phyloP scores from a whole-genome alignment of 2,113 vertebrate species.

The Crotalus horridus region DNA sequence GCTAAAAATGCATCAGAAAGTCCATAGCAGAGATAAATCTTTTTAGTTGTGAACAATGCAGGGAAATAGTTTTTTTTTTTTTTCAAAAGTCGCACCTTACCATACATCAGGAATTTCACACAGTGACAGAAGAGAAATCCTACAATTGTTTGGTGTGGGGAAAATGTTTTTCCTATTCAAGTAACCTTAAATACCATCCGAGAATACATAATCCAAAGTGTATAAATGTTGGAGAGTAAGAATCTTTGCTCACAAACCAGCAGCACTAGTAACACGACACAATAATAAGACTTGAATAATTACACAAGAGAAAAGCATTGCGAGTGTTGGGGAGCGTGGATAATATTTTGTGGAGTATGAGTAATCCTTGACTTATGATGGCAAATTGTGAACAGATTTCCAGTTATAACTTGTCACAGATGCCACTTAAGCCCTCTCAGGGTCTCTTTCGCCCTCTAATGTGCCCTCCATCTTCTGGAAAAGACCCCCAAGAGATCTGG shows the following conservation, averaged over 20 bases:
- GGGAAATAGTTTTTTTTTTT: background rate
- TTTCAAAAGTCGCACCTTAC: background rate
- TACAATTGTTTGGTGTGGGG: background rate
- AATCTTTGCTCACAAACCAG: background rate
- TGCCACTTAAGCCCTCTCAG: too few species aligned
- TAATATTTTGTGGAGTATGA: too few species aligned
- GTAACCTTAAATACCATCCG: background rate
- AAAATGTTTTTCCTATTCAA: background rate
- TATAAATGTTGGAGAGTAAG: background rate
- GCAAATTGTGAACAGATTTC: too few species aligned
- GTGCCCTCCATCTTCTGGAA: too few species aligned
- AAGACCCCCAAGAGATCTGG: too few species aligned
- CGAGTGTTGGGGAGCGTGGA: too few species aligned
- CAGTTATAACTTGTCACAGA: too few species aligned
- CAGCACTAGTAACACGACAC: too few species aligned
- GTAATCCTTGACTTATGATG: too few species aligned
- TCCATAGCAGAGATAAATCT: background rate
- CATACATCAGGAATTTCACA: background rate
- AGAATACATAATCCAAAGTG: background rate
- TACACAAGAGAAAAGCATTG: too few species aligned
- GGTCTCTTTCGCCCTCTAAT: too few species aligned
- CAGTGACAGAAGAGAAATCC: background rate
- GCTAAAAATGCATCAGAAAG: background rate
- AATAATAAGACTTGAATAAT: too few species aligned
- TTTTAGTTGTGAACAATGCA: background rate